Evolutionary conservation across 2,113 vertebrate genomes (phyloP).

Genomic region (Periophthalmus modestus): DNA sequence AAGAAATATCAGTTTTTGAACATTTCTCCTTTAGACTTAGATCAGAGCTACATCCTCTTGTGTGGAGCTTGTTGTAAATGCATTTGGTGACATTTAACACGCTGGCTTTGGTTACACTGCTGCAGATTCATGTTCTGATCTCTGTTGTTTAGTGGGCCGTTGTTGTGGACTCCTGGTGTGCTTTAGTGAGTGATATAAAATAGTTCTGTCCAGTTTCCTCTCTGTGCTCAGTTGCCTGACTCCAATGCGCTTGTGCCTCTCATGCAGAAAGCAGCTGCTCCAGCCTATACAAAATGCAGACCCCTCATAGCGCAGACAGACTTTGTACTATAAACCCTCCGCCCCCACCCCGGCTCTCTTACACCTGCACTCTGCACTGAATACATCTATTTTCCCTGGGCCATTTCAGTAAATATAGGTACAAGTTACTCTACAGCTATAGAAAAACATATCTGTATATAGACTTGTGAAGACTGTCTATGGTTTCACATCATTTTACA

Average conservation of each 20-base stretch:
- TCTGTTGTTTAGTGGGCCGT: neutral
- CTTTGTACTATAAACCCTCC: slow-evolving; percentile 47
- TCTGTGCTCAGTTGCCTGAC: slow-evolving; percentile 6
- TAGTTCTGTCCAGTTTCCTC: slow-evolving; percentile 1
- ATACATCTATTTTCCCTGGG: slow-evolving; percentile 45
- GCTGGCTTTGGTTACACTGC: neutral
- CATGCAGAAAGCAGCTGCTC: slow-evolving; percentile 50
- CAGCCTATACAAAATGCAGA: slow-evolving; percentile 49
- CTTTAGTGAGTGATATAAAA: slow-evolving; percentile 6
- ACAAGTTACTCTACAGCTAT: neutral
- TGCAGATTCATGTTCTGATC: neutral
- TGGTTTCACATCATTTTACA: no score
- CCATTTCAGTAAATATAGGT: slow-evolving; percentile 1
- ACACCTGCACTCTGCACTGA: slow-evolving; percentile 59
- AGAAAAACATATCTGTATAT: no score
- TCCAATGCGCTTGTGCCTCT: slow-evolving; percentile 33
- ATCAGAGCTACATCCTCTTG: neutral
- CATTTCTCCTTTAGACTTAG: neutral
- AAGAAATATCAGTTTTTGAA: neutral
- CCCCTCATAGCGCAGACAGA: slow-evolving; percentile 42
- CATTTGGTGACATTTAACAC: neutral
- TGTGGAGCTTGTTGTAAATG: neutral
- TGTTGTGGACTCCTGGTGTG: slow-evolving; percentile 17
- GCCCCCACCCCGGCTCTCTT: slow-evolving; percentile 28
- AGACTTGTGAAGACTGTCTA: no score